These are phyloP conservation scores for Macheiramphus alcinus DNA, from an alignment of 2,113 vertebrate genomes.

Conservation along the genomic window DNA sequence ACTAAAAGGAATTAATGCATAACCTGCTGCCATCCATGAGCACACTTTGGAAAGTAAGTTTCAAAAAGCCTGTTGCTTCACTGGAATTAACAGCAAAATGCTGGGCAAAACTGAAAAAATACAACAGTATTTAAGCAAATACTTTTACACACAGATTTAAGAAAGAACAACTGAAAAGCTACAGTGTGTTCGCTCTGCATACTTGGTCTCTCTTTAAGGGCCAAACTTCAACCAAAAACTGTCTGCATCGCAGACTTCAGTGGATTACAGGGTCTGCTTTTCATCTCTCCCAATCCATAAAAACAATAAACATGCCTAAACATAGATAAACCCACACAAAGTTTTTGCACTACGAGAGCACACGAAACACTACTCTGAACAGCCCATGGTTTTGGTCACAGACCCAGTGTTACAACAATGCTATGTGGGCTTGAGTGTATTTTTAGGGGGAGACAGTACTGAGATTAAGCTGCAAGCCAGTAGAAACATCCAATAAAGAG, in stretches of 20 bases:
- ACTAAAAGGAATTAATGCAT: background rate
- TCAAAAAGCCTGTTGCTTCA: background rate
- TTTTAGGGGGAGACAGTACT: background rate
- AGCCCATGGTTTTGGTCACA: background rate
- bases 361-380: background rate
- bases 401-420: background rate
- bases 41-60: background rate
- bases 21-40: background rate
- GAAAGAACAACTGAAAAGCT: background rate
- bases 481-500: background rate
- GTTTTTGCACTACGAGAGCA: background rate
- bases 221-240: background rate
- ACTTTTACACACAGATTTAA: background rate
- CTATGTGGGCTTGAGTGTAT: rapidly evolving
- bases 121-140: background rate
- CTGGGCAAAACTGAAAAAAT: background rate
- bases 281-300: background rate
- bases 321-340: background rate
- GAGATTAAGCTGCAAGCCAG: background rate
- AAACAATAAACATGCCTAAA: background rate
- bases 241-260: background rate
- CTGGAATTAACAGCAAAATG: background rate
- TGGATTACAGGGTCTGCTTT: background rate
- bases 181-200: background rate
- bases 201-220: background rate